Evolutionary conservation across 2,797 vertebrate genomes (phyloP).

Genomic region (Pelobates cultripes): DNA sequence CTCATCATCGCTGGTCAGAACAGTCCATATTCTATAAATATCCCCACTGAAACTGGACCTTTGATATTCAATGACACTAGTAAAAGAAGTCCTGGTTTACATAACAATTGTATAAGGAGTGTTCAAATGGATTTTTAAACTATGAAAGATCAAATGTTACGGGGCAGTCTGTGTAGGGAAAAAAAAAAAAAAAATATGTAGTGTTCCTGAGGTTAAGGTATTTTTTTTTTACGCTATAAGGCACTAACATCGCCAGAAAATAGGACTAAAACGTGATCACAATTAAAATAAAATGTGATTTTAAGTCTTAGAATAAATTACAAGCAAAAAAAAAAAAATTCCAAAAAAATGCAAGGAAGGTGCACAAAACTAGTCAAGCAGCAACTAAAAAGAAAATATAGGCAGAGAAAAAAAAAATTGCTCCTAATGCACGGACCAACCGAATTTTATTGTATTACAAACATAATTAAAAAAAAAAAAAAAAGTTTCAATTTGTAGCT

Average conservation of each 20-base stretch:
- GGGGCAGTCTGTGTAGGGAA: not conserved
- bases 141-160: not conserved
- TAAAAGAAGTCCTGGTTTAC: not conserved
- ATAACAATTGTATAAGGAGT: not conserved
- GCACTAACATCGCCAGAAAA: slow-evolving; percentile 24
- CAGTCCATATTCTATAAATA: too few relatives aligned
- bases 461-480: slow-evolving; percentile 12
- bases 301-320: slow-evolving; percentile 18
- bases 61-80: not conserved
- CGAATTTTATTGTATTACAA: slow-evolving; percentile 18
- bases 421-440: not conserved
- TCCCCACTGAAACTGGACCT: not conserved
- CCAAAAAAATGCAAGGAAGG: not conserved
- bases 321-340: not conserved
- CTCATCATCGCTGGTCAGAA: too few relatives aligned
- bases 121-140: not conserved
- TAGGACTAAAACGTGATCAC: not conserved
- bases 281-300: not conserved
- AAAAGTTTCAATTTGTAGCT: not conserved
- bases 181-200: not conserved
- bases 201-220: slow-evolving; percentile 20
- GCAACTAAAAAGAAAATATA: not conserved
- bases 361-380: not conserved
- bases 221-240: slow-evolving; percentile 24
- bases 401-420: not conserved